Percentiles rank a stretch among this genome's conserved stretches.
Evolutionary conservation across 1,140 invertebrate species (phyloP).

Genomic region (Reticulitermes speratus): DNA sequence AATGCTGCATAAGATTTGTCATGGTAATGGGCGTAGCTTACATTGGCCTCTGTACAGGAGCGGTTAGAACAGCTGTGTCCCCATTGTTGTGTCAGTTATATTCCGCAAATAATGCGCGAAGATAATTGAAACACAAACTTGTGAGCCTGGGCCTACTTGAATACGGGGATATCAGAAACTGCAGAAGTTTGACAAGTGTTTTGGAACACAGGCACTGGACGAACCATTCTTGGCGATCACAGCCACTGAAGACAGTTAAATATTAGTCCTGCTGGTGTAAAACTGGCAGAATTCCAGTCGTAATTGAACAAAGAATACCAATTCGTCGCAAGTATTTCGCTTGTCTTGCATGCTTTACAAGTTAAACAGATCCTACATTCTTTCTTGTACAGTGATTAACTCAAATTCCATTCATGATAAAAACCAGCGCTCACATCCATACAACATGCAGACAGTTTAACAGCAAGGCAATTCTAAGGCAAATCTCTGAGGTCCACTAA

Average conservation of each 20-base stretch:
- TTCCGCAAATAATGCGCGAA: background rate
- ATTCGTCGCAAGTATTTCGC: background rate
- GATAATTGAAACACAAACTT: background rate
- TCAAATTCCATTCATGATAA: background rate
- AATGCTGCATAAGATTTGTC: background rate
- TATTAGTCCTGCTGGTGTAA: background rate
- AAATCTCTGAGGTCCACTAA: too few species aligned
- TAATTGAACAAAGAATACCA: background rate
- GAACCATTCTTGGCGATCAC: background rate
- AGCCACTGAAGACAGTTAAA: background rate
- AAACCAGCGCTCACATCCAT: too few species aligned
- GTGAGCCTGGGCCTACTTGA: background rate
- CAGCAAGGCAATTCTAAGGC: too few species aligned
- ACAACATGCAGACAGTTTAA: too few species aligned
- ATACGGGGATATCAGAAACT: background rate
- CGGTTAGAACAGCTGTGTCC: background rate
- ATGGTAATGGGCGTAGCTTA: background rate
- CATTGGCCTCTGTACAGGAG: too few species aligned
- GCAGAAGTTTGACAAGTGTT: background rate
- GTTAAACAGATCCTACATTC: background rate
- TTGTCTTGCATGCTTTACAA: background rate
- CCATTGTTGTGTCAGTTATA: background rate
- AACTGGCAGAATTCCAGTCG: background rate
- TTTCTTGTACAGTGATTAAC: background rate
- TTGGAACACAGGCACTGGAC: background rate